Conservation (phyloP, 2,888 invertebrate species). For the Lithophane socia region DNA sequence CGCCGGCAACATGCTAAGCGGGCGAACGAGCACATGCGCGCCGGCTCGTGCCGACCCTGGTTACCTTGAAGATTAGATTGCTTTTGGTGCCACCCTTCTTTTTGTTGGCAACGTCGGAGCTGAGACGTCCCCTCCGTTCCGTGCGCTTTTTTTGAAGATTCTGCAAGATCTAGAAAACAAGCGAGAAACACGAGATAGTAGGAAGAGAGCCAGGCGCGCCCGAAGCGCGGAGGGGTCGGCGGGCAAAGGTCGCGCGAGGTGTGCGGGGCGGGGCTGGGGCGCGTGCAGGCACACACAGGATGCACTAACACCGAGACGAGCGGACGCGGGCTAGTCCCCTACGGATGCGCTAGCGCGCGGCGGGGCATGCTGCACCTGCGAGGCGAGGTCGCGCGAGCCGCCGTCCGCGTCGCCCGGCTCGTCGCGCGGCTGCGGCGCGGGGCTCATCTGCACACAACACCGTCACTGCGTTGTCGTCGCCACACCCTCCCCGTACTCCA, state of each 20-base stretch:
- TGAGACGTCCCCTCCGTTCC: slow-evolving; percentile 98
- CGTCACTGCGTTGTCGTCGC: slow-evolving; percentile 86
- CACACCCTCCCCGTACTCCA: slow-evolving; percentile 86
- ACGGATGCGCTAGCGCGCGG: slow-evolving; percentile 78
- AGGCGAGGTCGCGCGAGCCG: slow-evolving; percentile 87
- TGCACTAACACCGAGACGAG: slow-evolving; percentile 88
- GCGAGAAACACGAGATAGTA: slow-evolving; percentile 97
- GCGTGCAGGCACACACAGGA: slow-evolving; percentile 84
- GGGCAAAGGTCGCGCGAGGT: slow-evolving; percentile 80
- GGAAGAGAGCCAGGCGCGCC: slow-evolving; percentile 91
- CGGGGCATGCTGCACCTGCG: slow-evolving; percentile 87
- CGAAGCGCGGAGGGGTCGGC: slow-evolving; percentile 82
- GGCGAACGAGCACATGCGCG: slow-evolving; percentile 90
- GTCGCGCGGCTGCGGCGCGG: slow-evolving; percentile 88
- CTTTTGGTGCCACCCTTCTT: slow-evolving; percentile 98
- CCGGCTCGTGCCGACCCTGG: slow-evolving; percentile 92
- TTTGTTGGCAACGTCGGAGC: slow-evolving; percentile 97
- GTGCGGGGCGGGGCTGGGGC: slow-evolving; percentile 79
- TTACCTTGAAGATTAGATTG: slow-evolving; percentile 99
- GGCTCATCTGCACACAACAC: slow-evolving; percentile 90
- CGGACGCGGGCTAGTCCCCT: slow-evolving; percentile 87
- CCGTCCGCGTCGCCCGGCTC: slow-evolving; percentile 84
- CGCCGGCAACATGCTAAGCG: slow-evolving; percentile 89
- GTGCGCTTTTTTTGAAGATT: slow-evolving; percentile 99
- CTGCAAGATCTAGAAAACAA: slow-evolving; percentile 99